Evolutionary conservation across 2,797 vertebrate genomes (phyloP).

Genomic region (Myotis myotis): DNA sequence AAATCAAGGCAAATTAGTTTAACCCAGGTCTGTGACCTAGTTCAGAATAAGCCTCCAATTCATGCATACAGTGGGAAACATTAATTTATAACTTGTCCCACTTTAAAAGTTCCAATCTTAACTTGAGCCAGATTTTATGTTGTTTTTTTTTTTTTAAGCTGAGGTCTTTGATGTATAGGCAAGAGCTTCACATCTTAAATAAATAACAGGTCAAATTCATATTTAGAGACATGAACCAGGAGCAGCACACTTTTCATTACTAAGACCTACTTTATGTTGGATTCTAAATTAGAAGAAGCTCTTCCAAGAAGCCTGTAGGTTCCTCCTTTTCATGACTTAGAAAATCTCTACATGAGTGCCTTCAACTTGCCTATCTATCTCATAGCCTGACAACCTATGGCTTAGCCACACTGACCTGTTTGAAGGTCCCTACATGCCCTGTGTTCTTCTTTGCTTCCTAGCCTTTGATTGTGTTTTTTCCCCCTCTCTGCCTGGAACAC

Average conservation of each 20-base stretch:
- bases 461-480: background rate
- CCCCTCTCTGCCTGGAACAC: background rate
- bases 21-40: conserved; percentile 67
- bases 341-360: background rate
- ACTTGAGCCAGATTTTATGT: conserved; percentile 70
- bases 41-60: conserved; percentile 71
- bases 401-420: background rate
- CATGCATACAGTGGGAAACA: conserved; percentile 69
- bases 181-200: conserved; percentile 74
- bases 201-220: conserved; percentile 77
- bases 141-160: conserved; percentile 73
- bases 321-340: conserved; percentile 38
- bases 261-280: conserved; percentile 65
- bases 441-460: background rate
- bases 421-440: background rate
- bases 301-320: conserved; percentile 42
- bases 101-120: conserved; percentile 72
- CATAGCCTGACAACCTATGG: background rate
- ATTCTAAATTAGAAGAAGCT: conserved; percentile 74
- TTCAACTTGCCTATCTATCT: background rate
- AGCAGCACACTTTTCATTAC: conserved; percentile 70
- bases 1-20: conserved; percentile 67
- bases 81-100: conserved; percentile 76
- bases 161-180: conserved; percentile 68
- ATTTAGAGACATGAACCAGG: conserved; percentile 74